phyloP scores from a whole-genome alignment of 2,888 invertebrate species.

The Drosophila kuntzei region DNA sequence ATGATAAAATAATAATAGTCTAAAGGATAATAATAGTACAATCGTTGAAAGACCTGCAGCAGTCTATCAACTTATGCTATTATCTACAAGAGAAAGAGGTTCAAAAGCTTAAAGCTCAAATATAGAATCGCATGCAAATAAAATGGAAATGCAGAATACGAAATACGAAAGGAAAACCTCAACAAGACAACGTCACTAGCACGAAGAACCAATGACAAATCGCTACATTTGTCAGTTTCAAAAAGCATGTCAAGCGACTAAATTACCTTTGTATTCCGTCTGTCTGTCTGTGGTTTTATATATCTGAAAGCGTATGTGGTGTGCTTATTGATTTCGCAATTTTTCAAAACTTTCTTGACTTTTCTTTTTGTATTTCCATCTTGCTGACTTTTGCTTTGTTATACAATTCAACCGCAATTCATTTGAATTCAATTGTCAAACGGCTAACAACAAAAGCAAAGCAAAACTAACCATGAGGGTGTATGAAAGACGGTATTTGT shows the following conservation, averaged over 20 bases:
- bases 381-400: slow-evolving; percentile 59
- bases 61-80: background rate
- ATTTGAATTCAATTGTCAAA: slow-evolving; percentile 77
- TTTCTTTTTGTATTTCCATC: slow-evolving; percentile 24
- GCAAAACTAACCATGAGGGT: slow-evolving; percentile 13
- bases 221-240: slow-evolving; percentile 69
- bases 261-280: slow-evolving; percentile 65
- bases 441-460: slow-evolving; percentile 47
- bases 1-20: background rate
- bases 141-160: slow-evolving; percentile 26
- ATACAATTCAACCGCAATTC: slow-evolving; percentile 74
- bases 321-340: slow-evolving; percentile 69
- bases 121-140: slow-evolving; percentile 47
- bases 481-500: slow-evolving; percentile 15
- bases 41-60: background rate
- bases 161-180: slow-evolving; percentile 38
- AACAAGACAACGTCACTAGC: slow-evolving; percentile 41
- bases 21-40: background rate
- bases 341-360: slow-evolving; percentile 48
- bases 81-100: slow-evolving; percentile 4
- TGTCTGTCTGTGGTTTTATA: background rate
- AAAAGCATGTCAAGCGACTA: slow-evolving; percentile 76
- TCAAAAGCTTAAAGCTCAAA: slow-evolving; percentile 1
- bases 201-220: slow-evolving; percentile 52
- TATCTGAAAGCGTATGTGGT: slow-evolving; percentile 4